Conservation (phyloP, 2,888 invertebrate genomes). For the Perizoma flavofasciatum region DNA sequence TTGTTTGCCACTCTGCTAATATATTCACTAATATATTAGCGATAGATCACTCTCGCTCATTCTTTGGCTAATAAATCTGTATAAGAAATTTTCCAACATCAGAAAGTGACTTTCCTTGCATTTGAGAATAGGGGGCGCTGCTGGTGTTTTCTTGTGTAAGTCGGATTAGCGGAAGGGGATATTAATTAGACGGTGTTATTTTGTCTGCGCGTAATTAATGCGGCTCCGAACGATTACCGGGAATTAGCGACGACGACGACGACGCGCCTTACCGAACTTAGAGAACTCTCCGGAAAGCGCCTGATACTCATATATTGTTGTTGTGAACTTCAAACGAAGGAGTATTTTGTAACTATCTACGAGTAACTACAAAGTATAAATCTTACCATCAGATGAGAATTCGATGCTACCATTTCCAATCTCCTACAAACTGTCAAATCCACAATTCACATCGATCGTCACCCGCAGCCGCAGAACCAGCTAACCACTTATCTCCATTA, state of each 20-base stretch:
- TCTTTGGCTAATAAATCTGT: not conserved
- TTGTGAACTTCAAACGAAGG: not conserved
- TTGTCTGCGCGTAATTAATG: slow-evolving; percentile 37
- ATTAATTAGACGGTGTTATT: slow-evolving; percentile 39
- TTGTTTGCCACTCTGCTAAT: not conserved
- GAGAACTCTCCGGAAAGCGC: not conserved
- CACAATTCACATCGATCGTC: slow-evolving; percentile 3
- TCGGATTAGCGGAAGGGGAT: slow-evolving; percentile 33
- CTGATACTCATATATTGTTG: not conserved
- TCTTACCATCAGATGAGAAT: too few relatives aligned
- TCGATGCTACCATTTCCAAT: not conserved
- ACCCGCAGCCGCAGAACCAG: slow-evolving; percentile 6
- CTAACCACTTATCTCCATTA: slow-evolving; percentile 4
- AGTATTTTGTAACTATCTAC: too few relatives aligned
- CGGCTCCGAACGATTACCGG: slow-evolving; percentile 36
- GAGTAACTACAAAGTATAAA: too few relatives aligned
- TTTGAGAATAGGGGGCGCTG: slow-evolving; percentile 21
- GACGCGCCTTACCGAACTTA: slow-evolving; percentile 14
- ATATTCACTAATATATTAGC: slow-evolving; percentile 1
- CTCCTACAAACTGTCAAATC: slow-evolving; percentile 4
- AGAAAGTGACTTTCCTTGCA: not conserved
- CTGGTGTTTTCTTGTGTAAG: slow-evolving; percentile 29
- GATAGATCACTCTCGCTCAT: not conserved
- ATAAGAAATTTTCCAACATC: not conserved
- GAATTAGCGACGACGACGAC: slow-evolving; percentile 31